Evolutionary conservation across 2,888 invertebrate genomes (phyloP), one percentile per base, ranked within the genome.

Genomic region (Epinotia nisella): DNA sequence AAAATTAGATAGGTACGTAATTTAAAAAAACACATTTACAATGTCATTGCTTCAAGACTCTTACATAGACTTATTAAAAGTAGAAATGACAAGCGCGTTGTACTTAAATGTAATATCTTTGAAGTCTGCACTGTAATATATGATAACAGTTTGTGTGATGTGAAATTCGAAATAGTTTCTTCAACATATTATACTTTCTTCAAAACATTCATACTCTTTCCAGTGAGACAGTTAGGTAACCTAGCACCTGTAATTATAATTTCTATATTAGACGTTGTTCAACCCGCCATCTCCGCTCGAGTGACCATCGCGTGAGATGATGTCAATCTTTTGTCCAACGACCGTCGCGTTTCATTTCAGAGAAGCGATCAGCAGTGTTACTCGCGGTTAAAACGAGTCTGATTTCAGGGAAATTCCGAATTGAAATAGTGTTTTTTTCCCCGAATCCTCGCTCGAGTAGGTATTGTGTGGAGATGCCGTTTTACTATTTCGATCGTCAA

Each of bases 271-370:
- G 21, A 29, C 13, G 29, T 68, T 72, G 61, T 68, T 67, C 67
- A 68, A 72, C 58, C 21, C 2, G 21, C 51, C 39, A 66, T 41
- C 17, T 56, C 55, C 45, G 56, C 67, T 69, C 56, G 68, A 70
- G 75, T 81, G 82, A 81, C 75, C 78, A 85, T 87, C 80, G 84
- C 85, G 81, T 82, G 78, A 75, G 72, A 73, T 64, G 77, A 79
- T 82, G 82, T 80, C 83, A 82, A 82, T 79, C 78, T 75, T 75
- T 75, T 81, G 82, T 83, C 78, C 83, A 75, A 76, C 80, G 84
- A 81, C 84, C 81, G 78, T 51, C 56, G 53, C 76, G 79, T 80
- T 79, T 70, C 60, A 62, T 41, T 69, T 59, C 69, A 59, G 58
- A 53, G 68, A 73, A 73, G 49, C 67, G 45, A 68, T 67, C n/a